Percentiles rank a stretch among this genome's conserved stretches.
Conservation (phyloP, 2,113 vertebrate species). For the Corythornis madagascariensis region DNA sequence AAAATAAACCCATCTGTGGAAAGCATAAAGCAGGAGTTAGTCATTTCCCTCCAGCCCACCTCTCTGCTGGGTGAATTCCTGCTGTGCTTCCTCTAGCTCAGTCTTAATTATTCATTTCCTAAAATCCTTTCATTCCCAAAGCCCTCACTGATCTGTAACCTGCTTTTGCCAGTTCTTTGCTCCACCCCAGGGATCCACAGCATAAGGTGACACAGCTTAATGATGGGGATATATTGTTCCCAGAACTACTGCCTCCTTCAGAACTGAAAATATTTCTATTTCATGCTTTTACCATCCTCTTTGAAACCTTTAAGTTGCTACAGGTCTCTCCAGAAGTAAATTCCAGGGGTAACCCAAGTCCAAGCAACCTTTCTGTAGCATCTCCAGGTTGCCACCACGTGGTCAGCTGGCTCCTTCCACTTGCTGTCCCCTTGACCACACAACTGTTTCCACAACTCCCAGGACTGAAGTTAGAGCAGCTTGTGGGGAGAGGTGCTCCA, state of each 20-base stretch:
- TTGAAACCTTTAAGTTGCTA: background rate
- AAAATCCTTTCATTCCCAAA: background rate
- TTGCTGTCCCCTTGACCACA: background rate
- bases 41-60: background rate
- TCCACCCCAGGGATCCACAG: background rate
- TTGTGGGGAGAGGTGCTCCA: background rate
- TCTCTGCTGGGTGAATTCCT: background rate
- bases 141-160: background rate
- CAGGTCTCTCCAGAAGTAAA: background rate
- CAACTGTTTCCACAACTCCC: background rate
- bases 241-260: background rate
- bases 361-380: background rate
- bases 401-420: background rate
- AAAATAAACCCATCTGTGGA: background rate
- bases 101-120: background rate
- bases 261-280: background rate
- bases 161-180: background rate
- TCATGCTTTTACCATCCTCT: background rate
- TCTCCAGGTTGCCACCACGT: background rate
- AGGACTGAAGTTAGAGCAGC: background rate
- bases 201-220: background rate
- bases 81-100: background rate
- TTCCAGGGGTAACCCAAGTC: background rate
- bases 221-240: background rate
- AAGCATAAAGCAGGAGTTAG: background rate